A percentile compares a stretch with the other conserved stretches of the same genome.
These are phyloP conservation scores for Lochmaea capreae DNA, from an alignment of 2,888 invertebrate genomes.

Conservation along the genomic window DNA sequence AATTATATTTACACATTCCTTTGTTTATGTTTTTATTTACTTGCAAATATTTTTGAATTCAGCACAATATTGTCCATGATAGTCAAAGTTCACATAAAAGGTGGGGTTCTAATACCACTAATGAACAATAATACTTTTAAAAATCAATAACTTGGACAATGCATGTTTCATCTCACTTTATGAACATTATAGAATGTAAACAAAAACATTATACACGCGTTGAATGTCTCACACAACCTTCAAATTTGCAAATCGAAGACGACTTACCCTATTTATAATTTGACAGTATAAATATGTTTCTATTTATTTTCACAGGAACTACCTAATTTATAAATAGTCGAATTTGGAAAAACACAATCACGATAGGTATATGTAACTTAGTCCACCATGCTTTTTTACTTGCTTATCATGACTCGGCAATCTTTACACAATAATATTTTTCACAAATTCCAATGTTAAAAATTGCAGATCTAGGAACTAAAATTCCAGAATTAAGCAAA, in stretches of 20 bases:
- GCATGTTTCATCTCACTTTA: slow-evolving; percentile 30
- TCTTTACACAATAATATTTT: slow-evolving; percentile 14
- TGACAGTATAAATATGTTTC: neutral
- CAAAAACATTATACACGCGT: slow-evolving; percentile 39
- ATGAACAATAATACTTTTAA: neutral
- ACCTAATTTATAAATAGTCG: slow-evolving; percentile 5
- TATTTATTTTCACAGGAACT: neutral
- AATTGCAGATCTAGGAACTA: neutral
- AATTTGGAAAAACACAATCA: neutral
- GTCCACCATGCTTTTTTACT: slow-evolving; percentile 25
- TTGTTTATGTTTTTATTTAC: slow-evolving; percentile 30
- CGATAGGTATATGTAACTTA: neutral
- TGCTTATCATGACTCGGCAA: slow-evolving; percentile 26
- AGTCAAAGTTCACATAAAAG: neutral
- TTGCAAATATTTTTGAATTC: slow-evolving; percentile 10
- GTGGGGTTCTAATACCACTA: neutral
- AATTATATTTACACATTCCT: slow-evolving; percentile 17
- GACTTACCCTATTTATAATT: slow-evolving; percentile 20
- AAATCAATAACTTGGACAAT: slow-evolving; percentile 32
- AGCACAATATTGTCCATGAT: neutral
- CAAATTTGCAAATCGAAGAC: slow-evolving; percentile 7
- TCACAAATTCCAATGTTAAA: neutral
- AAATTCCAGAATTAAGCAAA: neutral
- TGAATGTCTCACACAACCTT: slow-evolving; percentile 16
- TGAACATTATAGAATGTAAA: slow-evolving; percentile 35